These are phyloP conservation scores for Macrobrachium nipponense DNA, from an alignment of 1,140 invertebrate genomes.

Conservation along the genomic window DNA sequence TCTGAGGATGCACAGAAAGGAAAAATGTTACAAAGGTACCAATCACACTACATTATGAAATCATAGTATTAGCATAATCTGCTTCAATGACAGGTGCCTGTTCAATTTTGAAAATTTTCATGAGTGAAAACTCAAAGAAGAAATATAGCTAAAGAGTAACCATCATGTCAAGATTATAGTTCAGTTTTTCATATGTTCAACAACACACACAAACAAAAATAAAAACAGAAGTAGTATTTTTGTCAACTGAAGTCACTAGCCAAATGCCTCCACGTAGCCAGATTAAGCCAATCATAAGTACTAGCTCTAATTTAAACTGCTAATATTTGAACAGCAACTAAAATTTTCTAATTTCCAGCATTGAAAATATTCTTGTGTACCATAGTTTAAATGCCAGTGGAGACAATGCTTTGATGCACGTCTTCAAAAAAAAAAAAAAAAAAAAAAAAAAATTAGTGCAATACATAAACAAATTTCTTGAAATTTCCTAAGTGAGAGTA, in stretches of 20 bases:
- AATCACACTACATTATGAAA: no score
- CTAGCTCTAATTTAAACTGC: constrained; percentile 26
- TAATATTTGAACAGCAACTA: constrained; percentile 10
- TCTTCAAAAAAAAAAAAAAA: no score
- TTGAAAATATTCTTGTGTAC: no score
- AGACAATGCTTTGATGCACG: constrained; percentile 23
- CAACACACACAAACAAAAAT: constrained; percentile 6
- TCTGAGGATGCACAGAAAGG: constrained; percentile 10
- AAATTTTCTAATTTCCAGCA: no score
- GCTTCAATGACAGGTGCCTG: no score
- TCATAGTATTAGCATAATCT: no score
- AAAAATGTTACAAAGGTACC: neutral
- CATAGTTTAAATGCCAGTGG: constrained; percentile 17
- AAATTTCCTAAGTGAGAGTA: neutral
- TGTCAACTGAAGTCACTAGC: constrained; percentile 38
- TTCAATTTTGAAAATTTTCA: no score
- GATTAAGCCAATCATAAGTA: constrained; percentile 3
- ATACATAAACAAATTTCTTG: neutral
- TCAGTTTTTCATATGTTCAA: neutral
- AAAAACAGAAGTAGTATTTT: constrained; percentile 18
- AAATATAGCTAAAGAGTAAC: neutral
- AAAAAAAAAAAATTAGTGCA: neutral
- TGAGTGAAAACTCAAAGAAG: neutral
- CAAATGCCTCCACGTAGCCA: constrained; percentile 45
- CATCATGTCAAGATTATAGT: constrained; percentile 3